Evolutionary conservation across 2,113 vertebrate genomes (phyloP), one percentile per base, ranked within the genome.

Genomic region (Sander vitreus): DNA sequence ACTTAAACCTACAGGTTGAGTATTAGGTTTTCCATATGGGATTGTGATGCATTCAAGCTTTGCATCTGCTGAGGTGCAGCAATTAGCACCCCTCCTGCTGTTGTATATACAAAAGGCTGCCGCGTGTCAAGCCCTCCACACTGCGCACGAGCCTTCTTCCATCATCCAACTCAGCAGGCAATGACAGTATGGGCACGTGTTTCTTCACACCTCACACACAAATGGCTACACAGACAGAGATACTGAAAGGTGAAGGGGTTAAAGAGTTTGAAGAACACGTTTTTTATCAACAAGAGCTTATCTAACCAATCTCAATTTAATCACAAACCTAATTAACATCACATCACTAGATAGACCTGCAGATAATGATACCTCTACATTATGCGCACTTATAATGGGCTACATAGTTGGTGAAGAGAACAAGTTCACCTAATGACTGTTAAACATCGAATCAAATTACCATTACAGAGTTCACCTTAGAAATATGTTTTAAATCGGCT

Each of bases 131-230:
- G 54, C 45, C 57, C 21, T 21, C 19, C 21, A 5, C 36, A 13
- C 30, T 4, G 10, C 36, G 8, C 88, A 80, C 88, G 78, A 84
- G 75, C 23, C 78, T 62, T 5, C 19, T 2, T 70, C 74, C 77
- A 70, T 73, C 79, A 59, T n/a, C 78, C 36, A 59, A 1, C 69
- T 11, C 78, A 62, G 76, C 80, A 5, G 59, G 84, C 16, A 5
- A 0, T 25, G 77, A 60, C 76, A 86, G 25, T 19, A 51, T 51
- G 80, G 91, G 62, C 91, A 90, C 89, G 88, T 81, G 90, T 88
- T 89, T 91, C 76, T 91, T 93, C 84, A 84, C 93, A 93, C 93
- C 87, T 91, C 85, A 2, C 39, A 43, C 58, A 64, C 93, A 93
- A 90, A 93, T 87, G 93, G 88, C 78, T 54, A 5, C 18, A 57